Base-by-base conservation (phyloP, 2,113 vertebrate genomes). In the Corydoras maculifer region DNA sequence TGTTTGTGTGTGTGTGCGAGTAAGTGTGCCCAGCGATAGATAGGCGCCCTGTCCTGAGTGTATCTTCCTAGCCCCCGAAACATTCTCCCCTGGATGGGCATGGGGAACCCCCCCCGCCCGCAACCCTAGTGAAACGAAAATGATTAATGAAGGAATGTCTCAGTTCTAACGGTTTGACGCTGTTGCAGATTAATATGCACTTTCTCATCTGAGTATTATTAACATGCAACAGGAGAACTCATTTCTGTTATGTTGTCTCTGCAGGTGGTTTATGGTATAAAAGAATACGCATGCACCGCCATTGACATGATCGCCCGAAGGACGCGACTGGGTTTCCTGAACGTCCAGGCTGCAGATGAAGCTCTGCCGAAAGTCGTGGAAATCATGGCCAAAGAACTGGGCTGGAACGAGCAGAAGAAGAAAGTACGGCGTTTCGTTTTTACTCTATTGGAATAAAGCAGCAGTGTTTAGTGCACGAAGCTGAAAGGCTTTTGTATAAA, bases 301-400 rank as follows among this genome's bases (percentile, higher is more conserved):
- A 93, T 93, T 10, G 97, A 99, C 14, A 87, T 99, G 63, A 90
- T 99, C n/a, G 92, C 96, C 0, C 91, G 94, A 0, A 91, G 97
- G 1, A 99, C 97, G 0, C 93, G 96, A 2, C 79, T 99, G 49
- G 94, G 95, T 8, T 99, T 98, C 77, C 84, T 98, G 14, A 98
- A 99, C 2, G 96, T 99, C 53, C 96, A 98, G 88, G 97, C 97
- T 0, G 97, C 97, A 0, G 94, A 98, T 15, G 97, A 99, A 77
- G 95, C 96, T 0, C 87, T 98, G 9, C 97, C 97, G 0, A 86
- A 91, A 12, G 92, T 99, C 8, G 89, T 98, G 15, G 93, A 98
- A 50, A 90, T 99, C 77, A 97, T 99, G 96, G 96, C 76, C 14
- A 93, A 91, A 66, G 91, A 97, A 78, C 86, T 99, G 63, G 85